Conservation (phyloP, 2,797 vertebrate genomes). For the Pseudopleuronectes americanus region DNA sequence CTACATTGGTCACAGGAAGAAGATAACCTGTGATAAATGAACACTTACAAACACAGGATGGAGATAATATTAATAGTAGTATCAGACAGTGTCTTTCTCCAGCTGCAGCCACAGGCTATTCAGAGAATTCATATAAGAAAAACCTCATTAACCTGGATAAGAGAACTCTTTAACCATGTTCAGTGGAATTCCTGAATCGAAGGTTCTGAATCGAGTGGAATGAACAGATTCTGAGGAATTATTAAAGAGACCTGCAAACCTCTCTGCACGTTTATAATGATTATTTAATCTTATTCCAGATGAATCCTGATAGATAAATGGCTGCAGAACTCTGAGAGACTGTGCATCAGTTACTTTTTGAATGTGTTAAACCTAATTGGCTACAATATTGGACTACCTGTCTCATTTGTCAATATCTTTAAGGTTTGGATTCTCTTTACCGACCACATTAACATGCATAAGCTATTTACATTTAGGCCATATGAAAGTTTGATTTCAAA, state of each 20-base stretch:
- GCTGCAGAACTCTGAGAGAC: neutral
- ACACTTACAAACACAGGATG: conserved; percentile 39
- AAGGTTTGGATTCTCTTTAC: too few species aligned
- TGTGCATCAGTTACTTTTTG: neutral
- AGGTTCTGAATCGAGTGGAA: conserved; percentile 20
- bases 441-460: too few species aligned
- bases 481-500: too few species aligned
- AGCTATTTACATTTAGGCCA: too few species aligned
- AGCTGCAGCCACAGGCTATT: conserved; percentile 45
- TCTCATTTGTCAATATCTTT: too few species aligned
- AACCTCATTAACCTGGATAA: conserved; percentile 54
- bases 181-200: conserved; percentile 7
- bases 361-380: neutral
- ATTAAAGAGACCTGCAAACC: neutral
- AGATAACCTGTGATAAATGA: conserved; percentile 60
- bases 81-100: conserved; percentile 34
- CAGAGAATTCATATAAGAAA: conserved; percentile 44
- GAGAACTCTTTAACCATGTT: conserved; percentile 28
- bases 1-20: conserved; percentile 31
- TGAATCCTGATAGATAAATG: too few species aligned
- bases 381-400: neutral
- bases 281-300: neutral
- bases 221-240: conserved; percentile 17
- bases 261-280: neutral
- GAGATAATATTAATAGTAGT: conserved; percentile 43